A percentile compares a stretch with the other conserved stretches of the same genome.
Conservation (phyloP, 1,140 invertebrate genomes). For the Drosophila kepulauana region DNA sequence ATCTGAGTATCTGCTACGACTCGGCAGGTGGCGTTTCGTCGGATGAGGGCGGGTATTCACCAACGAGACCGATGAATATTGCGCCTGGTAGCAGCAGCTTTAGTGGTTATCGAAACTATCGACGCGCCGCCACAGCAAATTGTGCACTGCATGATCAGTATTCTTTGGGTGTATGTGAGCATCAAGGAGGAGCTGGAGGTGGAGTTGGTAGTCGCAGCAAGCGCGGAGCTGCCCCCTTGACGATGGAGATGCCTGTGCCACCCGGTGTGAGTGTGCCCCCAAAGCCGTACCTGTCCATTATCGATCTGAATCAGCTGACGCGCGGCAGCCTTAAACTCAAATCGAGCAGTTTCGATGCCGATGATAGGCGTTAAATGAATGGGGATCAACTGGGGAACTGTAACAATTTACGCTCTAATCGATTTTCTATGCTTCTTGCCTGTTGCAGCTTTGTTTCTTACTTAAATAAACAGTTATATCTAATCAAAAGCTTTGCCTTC, state of each 20-base stretch:
- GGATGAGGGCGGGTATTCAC: conserved; percentile 84
- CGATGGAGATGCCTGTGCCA: conserved; percentile 65
- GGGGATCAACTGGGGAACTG: background rate
- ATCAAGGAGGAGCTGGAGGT: background rate
- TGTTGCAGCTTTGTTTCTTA: conserved; percentile 33
- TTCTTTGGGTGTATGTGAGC: conserved; percentile 50
- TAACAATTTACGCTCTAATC: conserved; percentile 22
- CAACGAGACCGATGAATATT: conserved; percentile 59
- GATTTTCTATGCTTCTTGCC: conserved; percentile 36
- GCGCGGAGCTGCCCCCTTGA: conserved; percentile 32
- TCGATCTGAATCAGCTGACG: conserved; percentile 90
- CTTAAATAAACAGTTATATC: conserved; percentile 39
- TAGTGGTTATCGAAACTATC: conserved; percentile 75
- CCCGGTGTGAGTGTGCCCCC: conserved; percentile 80
- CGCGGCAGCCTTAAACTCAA: conserved; percentile 86
- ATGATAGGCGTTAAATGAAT: conserved; percentile 58
- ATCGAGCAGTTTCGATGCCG: conserved; percentile 67
- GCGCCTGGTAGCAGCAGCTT: conserved; percentile 78
- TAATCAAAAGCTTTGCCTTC: conserved; percentile 30
- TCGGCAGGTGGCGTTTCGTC: conserved; percentile 82
- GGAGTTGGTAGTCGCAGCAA: conserved; percentile 33
- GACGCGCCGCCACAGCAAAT: conserved; percentile 60
- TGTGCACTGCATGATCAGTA: conserved; percentile 69
- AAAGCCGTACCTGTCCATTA: conserved; percentile 89
- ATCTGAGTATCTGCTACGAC: conserved; percentile 87